phyloP scores from a whole-genome alignment of 1,140 invertebrate species.

The Polypedilum vanderplanki region DNA sequence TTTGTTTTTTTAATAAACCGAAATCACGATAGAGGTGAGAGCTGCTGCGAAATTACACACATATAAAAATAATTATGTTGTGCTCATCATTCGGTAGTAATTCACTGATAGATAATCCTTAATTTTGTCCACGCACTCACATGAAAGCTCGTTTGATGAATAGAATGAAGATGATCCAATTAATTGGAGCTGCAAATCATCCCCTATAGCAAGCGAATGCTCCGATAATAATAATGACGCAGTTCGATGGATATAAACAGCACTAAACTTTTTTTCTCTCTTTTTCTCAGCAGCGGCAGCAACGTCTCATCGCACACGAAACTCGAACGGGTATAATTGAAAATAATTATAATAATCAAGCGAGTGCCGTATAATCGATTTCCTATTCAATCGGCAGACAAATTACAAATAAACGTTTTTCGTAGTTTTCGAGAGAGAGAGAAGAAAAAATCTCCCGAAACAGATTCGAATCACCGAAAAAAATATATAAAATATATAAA shows the following conservation, averaged over 20 bases:
- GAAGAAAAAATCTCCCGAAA: conserved; percentile 27
- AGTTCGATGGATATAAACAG: not conserved
- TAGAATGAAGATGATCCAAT: not conserved
- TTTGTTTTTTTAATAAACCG: not conserved
- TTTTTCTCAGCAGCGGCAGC: not conserved
- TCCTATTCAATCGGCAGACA: conserved; percentile 28
- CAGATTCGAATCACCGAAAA: conserved; percentile 21
- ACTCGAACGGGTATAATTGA: conserved; percentile 26
- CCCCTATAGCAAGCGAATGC: not conserved
- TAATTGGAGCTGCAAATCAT: not conserved
- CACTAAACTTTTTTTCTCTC: not conserved
- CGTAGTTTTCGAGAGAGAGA: conserved; percentile 2
- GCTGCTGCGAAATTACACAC: not conserved
- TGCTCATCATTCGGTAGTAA: not conserved
- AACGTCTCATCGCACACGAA: conserved; percentile 20
- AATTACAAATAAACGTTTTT: conserved; percentile 29
- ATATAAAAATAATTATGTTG: too few relatives aligned
- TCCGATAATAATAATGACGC: not conserved
- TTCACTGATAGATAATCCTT: not conserved
- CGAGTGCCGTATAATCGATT: conserved; percentile 24
- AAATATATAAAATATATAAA: too few relatives aligned
- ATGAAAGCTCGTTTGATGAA: not conserved
- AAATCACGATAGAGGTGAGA: not conserved
- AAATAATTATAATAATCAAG: conserved; percentile 29
- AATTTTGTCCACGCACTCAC: not conserved